Conservation (phyloP, 2,888 invertebrate species). For the Sturmia bella region DNA sequence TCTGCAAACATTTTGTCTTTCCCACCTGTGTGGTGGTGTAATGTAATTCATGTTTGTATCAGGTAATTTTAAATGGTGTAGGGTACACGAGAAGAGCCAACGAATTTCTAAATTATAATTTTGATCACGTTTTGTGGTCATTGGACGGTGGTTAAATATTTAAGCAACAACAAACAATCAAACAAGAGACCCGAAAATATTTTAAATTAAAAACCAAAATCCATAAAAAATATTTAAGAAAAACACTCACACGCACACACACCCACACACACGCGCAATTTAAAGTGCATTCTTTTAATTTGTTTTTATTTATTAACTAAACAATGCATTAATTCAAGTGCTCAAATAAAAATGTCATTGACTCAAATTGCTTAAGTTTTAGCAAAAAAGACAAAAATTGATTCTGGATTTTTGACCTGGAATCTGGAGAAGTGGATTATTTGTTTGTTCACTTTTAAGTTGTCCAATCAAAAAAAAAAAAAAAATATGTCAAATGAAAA, state of each 20-base stretch:
- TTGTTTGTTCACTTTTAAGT: not conserved
- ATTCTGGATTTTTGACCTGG: slow-evolving; percentile 4
- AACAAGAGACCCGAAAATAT: slow-evolving; percentile 42
- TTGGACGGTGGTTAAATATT: slow-evolving; percentile 46
- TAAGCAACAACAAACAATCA: slow-evolving; percentile 36
- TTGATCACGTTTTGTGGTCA: slow-evolving; percentile 66
- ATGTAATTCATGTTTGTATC: no score
- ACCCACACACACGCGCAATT: not conserved
- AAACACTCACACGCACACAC: no score
- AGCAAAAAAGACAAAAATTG: slow-evolving; percentile 4
- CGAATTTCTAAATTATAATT: slow-evolving; percentile 32
- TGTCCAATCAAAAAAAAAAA: not conserved
- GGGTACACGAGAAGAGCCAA: not conserved
- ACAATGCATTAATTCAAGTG: slow-evolving; percentile 33
- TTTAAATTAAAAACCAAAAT: slow-evolving; percentile 16
- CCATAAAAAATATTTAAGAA: slow-evolving; percentile 24
- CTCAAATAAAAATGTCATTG: slow-evolving; percentile 39
- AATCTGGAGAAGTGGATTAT: slow-evolving; percentile 3
- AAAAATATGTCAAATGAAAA: slow-evolving; percentile 3
- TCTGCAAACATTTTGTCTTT: no score
- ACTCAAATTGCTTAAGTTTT: slow-evolving; percentile 19
- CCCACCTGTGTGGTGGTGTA: no score
- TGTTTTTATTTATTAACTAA: slow-evolving; percentile 30
- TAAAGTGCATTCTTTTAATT: slow-evolving; percentile 25
- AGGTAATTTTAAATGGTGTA: not conserved